Percentiles rank a stretch among this genome's conserved stretches.
phyloP scores from a whole-genome alignment of 1,140 invertebrate genomes.

The Trichonephila clavipes region DNA sequence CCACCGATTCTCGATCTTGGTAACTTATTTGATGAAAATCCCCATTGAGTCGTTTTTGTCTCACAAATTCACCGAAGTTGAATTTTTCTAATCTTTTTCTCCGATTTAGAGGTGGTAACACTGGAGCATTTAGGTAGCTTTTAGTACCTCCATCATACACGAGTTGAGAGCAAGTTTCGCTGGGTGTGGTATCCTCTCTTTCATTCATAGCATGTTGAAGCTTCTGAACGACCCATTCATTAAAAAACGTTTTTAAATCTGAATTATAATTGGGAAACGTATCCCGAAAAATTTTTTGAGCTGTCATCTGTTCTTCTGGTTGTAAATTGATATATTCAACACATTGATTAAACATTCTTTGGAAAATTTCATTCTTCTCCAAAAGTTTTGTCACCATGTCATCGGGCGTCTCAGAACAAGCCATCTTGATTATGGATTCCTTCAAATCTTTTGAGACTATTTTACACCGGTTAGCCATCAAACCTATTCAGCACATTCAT shows the following conservation, averaged over 20 bases:
- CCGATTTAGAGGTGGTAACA: background rate
- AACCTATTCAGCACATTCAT: background rate
- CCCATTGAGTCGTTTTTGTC: background rate
- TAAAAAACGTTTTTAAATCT: background rate
- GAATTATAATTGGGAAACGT: background rate
- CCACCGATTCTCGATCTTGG: background rate
- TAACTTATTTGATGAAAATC: background rate
- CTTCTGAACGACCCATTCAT: background rate
- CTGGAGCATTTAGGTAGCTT: background rate
- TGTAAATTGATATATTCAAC: background rate
- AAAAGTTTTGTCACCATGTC: background rate
- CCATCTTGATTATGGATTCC: background rate
- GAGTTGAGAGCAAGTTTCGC: background rate
- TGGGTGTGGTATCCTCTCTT: background rate
- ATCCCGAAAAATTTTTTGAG: background rate
- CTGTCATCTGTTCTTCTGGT: background rate
- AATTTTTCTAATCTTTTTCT: background rate
- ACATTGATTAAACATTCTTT: background rate
- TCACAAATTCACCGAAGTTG: background rate
- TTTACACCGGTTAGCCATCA: background rate
- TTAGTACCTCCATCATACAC: background rate
- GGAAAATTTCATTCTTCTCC: too few relatives aligned
- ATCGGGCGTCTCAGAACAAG: background rate
- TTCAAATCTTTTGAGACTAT: background rate
- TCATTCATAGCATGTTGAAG: background rate